Evolutionary conservation across 2,888 invertebrate species (phyloP).

Genomic region (Oscheius sp.): DNA sequence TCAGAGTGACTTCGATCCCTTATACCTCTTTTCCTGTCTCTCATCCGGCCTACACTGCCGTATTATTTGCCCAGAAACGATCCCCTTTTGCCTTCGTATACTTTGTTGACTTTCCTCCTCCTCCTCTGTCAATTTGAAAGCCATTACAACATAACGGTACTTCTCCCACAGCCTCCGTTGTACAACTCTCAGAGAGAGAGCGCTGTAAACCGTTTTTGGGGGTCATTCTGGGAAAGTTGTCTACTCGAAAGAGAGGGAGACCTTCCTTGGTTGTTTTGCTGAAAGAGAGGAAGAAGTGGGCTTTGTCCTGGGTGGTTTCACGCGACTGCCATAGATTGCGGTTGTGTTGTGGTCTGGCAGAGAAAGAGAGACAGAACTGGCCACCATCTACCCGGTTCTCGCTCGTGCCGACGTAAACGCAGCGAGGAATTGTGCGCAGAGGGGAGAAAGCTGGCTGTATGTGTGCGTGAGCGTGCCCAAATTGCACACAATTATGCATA

Average conservation of each 20-base stretch:
- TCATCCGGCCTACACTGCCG: neutral
- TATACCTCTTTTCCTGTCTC: constrained; percentile 7
- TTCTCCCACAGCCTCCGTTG: too few species aligned
- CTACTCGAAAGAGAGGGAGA: neutral
- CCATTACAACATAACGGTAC: constrained; percentile 5
- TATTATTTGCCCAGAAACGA: constrained; percentile 8
- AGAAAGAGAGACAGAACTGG: constrained; percentile 26
- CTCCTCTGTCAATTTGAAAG: constrained; percentile 15
- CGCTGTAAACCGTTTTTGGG: constrained; percentile 3
- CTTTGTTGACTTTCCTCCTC: constrained; percentile 12
- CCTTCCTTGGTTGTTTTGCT: neutral
- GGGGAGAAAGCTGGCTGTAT: neutral
- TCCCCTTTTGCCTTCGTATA: constrained; percentile 7
- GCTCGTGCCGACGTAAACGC: constrained; percentile 31
- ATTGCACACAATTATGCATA: constrained; percentile 24
- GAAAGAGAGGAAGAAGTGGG: constrained; percentile 5
- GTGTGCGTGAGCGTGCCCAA: constrained; percentile 1
- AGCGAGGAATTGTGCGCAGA: constrained; percentile 30
- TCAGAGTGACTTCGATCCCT: neutral
- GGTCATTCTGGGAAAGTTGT: constrained; percentile 3
- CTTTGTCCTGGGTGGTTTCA: constrained; percentile 26
- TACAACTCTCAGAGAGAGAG: too few species aligned
- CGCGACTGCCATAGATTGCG: constrained; percentile 28
- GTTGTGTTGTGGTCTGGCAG: constrained; percentile 4
- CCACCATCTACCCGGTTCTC: constrained; percentile 29